These are phyloP conservation scores for Yponomeuta sedellus DNA, from an alignment of 2,888 invertebrate genomes.

Conservation along the genomic window DNA sequence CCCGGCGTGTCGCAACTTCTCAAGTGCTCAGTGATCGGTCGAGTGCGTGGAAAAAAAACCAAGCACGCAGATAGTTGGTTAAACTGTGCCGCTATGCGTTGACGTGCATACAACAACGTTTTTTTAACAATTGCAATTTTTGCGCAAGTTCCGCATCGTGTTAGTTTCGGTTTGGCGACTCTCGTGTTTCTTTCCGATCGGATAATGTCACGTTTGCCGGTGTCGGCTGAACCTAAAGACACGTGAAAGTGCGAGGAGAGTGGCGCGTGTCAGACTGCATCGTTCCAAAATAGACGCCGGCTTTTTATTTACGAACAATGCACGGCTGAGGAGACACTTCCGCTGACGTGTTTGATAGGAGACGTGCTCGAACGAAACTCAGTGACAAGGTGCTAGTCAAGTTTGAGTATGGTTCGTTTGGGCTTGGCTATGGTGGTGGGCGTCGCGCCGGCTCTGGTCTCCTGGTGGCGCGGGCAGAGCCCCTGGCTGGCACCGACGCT, in stretches of 20 bases:
- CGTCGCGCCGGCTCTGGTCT: slow-evolving; percentile 68
- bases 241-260: slow-evolving; percentile 48
- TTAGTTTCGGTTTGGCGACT: background rate
- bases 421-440: slow-evolving; percentile 72
- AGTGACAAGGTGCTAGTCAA: background rate
- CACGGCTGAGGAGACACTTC: slow-evolving; percentile 30
- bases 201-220: slow-evolving; percentile 23
- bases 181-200: background rate
- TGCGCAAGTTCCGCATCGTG: background rate
- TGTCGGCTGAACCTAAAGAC: slow-evolving; percentile 42
- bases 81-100: slow-evolving; percentile 5
- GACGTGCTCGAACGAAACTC: background rate
- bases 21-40: slow-evolving; percentile 19
- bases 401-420: slow-evolving; percentile 54
- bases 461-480: slow-evolving; percentile 66
- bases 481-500: slow-evolving; percentile 35
- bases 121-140: slow-evolving; percentile 26
- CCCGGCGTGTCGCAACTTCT: background rate
- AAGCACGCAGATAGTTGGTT: slow-evolving; percentile 19
- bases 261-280: slow-evolving; percentile 30
- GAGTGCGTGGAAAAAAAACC: slow-evolving; percentile 58
- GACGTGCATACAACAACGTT: background rate
- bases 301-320: slow-evolving; percentile 59
- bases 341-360: slow-evolving; percentile 19
- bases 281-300: slow-evolving; percentile 51